Percentiles rank a stretch among this genome's conserved stretches.
phyloP scores from a whole-genome alignment of 2,113 vertebrate genomes.

The Prunella himalayana region DNA sequence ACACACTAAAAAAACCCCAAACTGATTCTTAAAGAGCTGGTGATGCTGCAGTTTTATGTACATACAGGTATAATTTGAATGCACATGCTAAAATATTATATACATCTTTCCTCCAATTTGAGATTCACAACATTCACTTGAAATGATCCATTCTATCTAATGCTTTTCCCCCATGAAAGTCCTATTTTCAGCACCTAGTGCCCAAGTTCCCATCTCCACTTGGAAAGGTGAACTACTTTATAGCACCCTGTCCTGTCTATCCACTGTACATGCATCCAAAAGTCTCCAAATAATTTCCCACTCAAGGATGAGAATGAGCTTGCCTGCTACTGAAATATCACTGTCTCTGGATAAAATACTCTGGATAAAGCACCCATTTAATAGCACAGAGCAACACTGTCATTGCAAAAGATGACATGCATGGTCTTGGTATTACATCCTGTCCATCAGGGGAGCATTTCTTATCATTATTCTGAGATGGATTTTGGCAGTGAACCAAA shows the following conservation, averaged over 20 bases:
- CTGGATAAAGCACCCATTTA: neutral
- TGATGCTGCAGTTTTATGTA: neutral
- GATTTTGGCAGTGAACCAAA: neutral
- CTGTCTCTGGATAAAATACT: neutral
- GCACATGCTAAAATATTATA: neutral
- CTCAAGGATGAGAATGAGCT: neutral
- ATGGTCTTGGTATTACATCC: neutral
- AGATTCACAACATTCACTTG: neutral
- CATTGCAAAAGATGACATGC: neutral
- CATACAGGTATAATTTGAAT: neutral
- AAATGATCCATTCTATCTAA: neutral
- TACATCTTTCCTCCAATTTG: neutral
- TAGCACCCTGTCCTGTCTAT: neutral
- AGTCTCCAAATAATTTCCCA: neutral
- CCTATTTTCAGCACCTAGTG: neutral
- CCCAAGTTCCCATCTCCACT: neutral
- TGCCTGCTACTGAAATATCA: neutral
- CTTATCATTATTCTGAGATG: neutral
- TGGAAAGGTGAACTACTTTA: neutral
- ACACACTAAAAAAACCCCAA: rapidly evolving
- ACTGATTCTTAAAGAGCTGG: neutral
- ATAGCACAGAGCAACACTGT: neutral
- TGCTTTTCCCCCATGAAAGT: neutral
- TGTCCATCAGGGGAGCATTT: neutral
- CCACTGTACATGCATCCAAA: neutral